Evolutionary conservation across 2,888 invertebrate genomes (phyloP).

Genomic region (Clanis bilineata): DNA sequence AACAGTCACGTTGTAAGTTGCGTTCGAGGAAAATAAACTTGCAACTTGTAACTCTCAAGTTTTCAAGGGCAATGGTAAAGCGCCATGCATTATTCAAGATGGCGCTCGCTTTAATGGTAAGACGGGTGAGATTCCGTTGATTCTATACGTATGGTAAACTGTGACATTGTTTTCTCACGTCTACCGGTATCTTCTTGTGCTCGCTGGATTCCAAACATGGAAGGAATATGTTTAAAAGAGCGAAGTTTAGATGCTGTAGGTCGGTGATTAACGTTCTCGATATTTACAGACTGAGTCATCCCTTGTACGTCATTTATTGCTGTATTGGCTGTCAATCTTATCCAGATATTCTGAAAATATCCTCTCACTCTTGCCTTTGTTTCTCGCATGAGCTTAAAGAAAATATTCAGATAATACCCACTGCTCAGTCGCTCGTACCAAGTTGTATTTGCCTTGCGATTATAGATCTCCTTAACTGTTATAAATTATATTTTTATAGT

Average conservation of each 20-base stretch:
- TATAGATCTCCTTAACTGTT: neutral
- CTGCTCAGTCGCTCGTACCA: too few species aligned
- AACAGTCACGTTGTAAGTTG: conserved; percentile 6
- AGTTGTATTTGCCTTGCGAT: neutral
- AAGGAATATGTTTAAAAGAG: neutral
- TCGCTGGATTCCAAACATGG: neutral
- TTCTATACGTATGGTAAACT: neutral
- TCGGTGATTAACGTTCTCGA: neutral
- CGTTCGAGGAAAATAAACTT: conserved; percentile 2
- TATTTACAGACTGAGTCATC: neutral
- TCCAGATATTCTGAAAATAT: neutral
- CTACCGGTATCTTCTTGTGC: neutral
- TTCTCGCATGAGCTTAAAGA: neutral
- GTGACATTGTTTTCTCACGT: conserved; percentile 7
- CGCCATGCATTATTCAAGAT: conserved; percentile 2
- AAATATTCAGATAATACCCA: neutral
- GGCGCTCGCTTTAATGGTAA: conserved; percentile 3
- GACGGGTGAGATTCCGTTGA: conserved; percentile 2
- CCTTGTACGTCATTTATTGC: neutral
- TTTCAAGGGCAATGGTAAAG: conserved; percentile 10
- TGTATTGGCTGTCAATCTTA: neutral
- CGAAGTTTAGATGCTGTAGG: neutral
- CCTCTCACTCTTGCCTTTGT: neutral
- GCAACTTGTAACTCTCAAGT: neutral
- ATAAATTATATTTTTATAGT: neutral